A percentile compares a stretch with the other conserved stretches of the same genome.
These are phyloP conservation scores for Schlechtendalia chinensis DNA, from an alignment of 1,140 invertebrate genomes.

Conservation along the genomic window DNA sequence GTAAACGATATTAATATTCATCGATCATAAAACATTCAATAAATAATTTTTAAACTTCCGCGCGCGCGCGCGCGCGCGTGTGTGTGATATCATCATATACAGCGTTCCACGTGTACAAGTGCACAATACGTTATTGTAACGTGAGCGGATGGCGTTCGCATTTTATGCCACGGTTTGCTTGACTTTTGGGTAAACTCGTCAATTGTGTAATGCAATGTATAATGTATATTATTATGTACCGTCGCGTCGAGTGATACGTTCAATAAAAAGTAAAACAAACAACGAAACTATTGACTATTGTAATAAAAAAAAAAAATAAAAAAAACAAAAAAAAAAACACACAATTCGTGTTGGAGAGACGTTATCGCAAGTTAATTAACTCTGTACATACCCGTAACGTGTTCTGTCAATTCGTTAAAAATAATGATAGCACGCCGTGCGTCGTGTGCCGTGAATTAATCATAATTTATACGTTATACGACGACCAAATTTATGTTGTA, in stretches of 20 bases:
- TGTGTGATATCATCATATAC: too few relatives aligned
- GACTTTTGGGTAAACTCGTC: background rate
- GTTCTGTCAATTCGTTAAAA: slow-evolving; percentile 14
- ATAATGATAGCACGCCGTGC: background rate
- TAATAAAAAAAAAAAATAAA: too few relatives aligned
- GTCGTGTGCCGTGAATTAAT: background rate
- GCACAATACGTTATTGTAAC: background rate
- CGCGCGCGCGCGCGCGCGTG: too few relatives aligned
- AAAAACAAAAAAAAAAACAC: background rate
- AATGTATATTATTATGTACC: too few relatives aligned
- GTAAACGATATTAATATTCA: background rate
- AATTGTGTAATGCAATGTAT: background rate
- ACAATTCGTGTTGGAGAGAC: background rate
- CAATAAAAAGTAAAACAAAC: background rate
- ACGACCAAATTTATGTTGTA: slow-evolving; percentile 1
- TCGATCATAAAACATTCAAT: too few relatives aligned
- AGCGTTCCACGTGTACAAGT: background rate
- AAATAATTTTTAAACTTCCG: background rate
- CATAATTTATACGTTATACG: background rate
- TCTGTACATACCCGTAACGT: background rate
- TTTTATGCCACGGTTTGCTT: background rate
- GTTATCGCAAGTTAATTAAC: background rate
- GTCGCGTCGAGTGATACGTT: background rate
- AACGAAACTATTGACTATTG: background rate
- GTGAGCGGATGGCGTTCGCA: background rate